Evolutionary conservation across 2,797 vertebrate species (phyloP).

Genomic region (Anguilla obscura): DNA sequence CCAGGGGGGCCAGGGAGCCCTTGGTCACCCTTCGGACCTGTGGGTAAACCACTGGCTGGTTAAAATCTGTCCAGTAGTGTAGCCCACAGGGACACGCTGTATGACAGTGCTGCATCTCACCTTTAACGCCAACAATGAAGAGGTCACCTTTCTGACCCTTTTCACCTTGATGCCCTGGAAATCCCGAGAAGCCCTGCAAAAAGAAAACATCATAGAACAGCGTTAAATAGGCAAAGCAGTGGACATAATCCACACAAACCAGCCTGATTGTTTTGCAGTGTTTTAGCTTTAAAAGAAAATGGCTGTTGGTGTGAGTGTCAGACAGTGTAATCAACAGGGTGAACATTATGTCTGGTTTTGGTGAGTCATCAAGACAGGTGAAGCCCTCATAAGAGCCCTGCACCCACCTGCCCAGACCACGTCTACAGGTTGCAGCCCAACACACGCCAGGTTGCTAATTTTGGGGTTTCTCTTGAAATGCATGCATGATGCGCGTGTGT

Average conservation of each 20-base stretch:
- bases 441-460: too few relatives aligned
- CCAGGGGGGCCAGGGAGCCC: constrained; percentile 57
- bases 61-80: not conserved
- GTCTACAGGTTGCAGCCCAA: too few relatives aligned
- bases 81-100: not conserved
- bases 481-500: too few relatives aligned
- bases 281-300: not conserved
- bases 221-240: not conserved
- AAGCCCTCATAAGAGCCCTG: too few relatives aligned
- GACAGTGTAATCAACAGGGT: not conserved
- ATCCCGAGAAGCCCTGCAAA: constrained; percentile 64
- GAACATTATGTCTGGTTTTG: not conserved
- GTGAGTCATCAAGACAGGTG: not conserved
- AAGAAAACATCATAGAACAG: not conserved
- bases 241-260: not conserved
- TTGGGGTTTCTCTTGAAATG: too few relatives aligned
- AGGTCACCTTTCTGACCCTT: constrained; percentile 71
- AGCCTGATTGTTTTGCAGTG: not conserved
- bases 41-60: constrained; percentile 25
- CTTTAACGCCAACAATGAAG: constrained; percentile 51
- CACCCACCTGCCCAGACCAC: too few relatives aligned
- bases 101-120: constrained; percentile 47
- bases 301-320: not conserved
- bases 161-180: constrained; percentile 59
- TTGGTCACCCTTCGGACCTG: constrained; percentile 61